Conservation (phyloP, 2,797 vertebrate genomes). For the Rousettus madagascariensis region DNA sequence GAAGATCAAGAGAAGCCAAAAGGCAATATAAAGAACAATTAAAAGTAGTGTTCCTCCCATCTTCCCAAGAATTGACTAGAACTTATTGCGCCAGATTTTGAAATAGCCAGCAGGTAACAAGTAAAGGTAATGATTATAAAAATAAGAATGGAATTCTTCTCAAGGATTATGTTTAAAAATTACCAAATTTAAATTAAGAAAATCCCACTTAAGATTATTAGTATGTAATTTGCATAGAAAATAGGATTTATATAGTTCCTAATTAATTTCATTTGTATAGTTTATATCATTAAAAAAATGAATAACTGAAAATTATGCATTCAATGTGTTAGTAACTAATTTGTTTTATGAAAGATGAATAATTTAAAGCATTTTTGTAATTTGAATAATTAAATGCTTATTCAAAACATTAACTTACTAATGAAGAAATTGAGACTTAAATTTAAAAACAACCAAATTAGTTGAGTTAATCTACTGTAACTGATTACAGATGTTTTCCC, state of each 20-base stretch:
- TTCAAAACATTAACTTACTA: constrained; percentile 43
- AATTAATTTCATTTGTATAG: constrained; percentile 2
- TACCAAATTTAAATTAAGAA: not conserved
- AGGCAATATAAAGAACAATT: not conserved
- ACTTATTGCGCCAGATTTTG: not conserved
- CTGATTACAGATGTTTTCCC: constrained; percentile 51
- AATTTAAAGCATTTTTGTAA: constrained; percentile 40
- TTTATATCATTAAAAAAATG: not conserved
- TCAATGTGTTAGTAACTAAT: constrained; percentile 24
- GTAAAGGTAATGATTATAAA: not conserved
- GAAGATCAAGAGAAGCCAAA: not conserved
- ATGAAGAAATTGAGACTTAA: not conserved
- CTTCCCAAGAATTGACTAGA: not conserved
- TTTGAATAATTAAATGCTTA: constrained; percentile 48
- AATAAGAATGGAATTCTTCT: not conserved
- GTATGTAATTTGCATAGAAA: not conserved
- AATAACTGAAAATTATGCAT: constrained; percentile 26
- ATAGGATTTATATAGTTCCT: not conserved
- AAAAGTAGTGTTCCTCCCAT: not conserved
- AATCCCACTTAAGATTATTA: not conserved
- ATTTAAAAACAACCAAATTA: constrained; percentile 9
- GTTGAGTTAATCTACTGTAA: constrained; percentile 44
- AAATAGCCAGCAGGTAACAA: not conserved
- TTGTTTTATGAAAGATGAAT: constrained; percentile 27
- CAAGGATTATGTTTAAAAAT: not conserved